These are phyloP conservation scores for Ichneumon xanthorius DNA, from an alignment of 2,888 invertebrate species.

Conservation along the genomic window DNA sequence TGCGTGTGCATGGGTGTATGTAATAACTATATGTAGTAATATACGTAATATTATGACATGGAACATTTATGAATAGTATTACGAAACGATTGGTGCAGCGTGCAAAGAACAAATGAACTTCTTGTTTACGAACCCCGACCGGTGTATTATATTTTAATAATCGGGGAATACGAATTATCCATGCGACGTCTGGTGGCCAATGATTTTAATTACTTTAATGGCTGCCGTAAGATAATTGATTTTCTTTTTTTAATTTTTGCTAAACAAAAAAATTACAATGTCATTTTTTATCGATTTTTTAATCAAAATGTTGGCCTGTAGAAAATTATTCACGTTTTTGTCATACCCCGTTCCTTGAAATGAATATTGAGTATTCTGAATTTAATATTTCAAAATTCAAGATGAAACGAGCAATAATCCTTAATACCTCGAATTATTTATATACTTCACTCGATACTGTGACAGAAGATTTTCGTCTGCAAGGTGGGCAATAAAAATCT, in stretches of 20 bases:
- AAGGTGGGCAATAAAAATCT: background rate
- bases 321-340: background rate
- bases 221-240: background rate
- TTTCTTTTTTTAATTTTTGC: slow-evolving; percentile 55
- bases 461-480: background rate
- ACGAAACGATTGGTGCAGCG: slow-evolving; percentile 84
- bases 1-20: slow-evolving; percentile 77
- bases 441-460: background rate
- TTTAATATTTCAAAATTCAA: background rate
- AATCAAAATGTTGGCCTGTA: background rate
- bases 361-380: background rate
- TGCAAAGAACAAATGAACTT: slow-evolving; percentile 79
- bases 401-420: background rate
- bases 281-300: slow-evolving; percentile 34
- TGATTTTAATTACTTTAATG: slow-evolving; percentile 24
- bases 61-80: slow-evolving; percentile 82
- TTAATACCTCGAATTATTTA: background rate
- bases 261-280: slow-evolving; percentile 30
- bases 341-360: background rate
- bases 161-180: slow-evolving; percentile 69
- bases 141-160: slow-evolving; percentile 71
- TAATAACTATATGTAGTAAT: slow-evolving; percentile 26
- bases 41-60: slow-evolving; percentile 79
- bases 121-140: slow-evolving; percentile 75
- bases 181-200: slow-evolving; percentile 39